Base-by-base conservation (phyloP, 2,113 vertebrate genomes). In the Poicephalus meyeri region DNA sequence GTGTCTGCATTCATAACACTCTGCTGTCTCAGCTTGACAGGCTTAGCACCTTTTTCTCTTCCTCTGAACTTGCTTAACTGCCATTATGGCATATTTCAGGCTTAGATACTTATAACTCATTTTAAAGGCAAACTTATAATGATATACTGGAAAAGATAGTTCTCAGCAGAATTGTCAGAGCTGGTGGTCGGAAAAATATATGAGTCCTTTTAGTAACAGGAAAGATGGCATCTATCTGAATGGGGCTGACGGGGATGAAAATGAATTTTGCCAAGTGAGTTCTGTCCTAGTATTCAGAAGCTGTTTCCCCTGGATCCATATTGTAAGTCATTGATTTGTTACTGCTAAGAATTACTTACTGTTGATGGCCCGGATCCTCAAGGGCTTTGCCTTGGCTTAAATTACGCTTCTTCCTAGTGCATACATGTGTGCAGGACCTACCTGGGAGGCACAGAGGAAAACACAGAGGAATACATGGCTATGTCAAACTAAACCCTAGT, bases 91-190 rank as follows among this genome's bases (percentile, higher is more conserved):
- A 23, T 78, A 93, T 95, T 96, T 93, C 88, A 86, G 72, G 74
- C 76, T 90, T 91, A 89, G 56, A 92, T 87, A 96, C 80, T 91
- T 94, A 60, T 85, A 94, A 94, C 29, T 96, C 92, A 71, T 87
- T 89, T 93, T 95, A 94, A 95, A 86, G 60, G 68, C 91, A 84
- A 91, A 87, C 77, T 94, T 94, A 65, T 23, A 81, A 76, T 87
- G 78, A 80, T 79, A 10, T 85, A 52, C 76, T 91, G 69, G 70
- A 46, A 60, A 91, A 79, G 88, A 33, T 29, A 63, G 80, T 80
- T 83, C 72, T 87, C 77, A 94, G 82, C 89, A 94, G 49, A 88
- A 37, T 50, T 93, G 68, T 91, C 50, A 68, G 85, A 93, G 50
- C 33, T 70, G 39, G 73, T 84, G 72, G 72, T 88, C 1, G 0